These are phyloP conservation scores for Adoxophyes honmai DNA, from an alignment of 1,140 invertebrate genomes.

Conservation along the genomic window DNA sequence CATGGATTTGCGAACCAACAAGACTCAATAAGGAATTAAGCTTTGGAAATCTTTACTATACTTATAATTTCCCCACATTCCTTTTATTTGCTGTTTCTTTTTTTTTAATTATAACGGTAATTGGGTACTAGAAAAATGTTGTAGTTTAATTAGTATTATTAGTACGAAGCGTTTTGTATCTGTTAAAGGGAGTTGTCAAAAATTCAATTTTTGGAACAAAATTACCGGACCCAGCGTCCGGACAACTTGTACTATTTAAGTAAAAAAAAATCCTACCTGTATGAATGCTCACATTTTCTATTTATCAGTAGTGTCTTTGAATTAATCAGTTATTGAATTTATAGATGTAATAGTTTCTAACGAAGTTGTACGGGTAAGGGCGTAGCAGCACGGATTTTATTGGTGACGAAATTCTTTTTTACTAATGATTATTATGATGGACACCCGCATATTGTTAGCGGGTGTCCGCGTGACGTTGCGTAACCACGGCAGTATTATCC, in stretches of 20 bases:
- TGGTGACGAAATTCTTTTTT: slow-evolving; percentile 61
- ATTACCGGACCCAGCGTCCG: background rate
- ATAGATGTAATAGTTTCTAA: slow-evolving; percentile 63
- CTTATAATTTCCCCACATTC: slow-evolving; percentile 22
- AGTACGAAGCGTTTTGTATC: slow-evolving; percentile 27
- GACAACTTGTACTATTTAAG: slow-evolving; percentile 38
- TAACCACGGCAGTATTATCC: slow-evolving; percentile 71
- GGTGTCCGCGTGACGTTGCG: slow-evolving; percentile 40
- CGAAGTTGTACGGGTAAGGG: slow-evolving; percentile 57
- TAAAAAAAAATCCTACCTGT: slow-evolving; percentile 55
- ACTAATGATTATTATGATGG: slow-evolving; percentile 48
- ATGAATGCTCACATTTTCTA: slow-evolving; percentile 74
- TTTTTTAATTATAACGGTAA: slow-evolving; percentile 36
- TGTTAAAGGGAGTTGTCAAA: slow-evolving; percentile 18
- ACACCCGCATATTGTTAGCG: slow-evolving; percentile 51
- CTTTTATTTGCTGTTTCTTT: slow-evolving; percentile 26
- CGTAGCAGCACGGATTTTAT: slow-evolving; percentile 66
- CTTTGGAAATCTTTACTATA: slow-evolving; percentile 31
- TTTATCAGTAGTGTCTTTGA: slow-evolving; percentile 65
- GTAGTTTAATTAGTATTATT: slow-evolving; percentile 30
- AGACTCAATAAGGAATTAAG: slow-evolving; percentile 35
- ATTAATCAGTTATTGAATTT: slow-evolving; percentile 71
- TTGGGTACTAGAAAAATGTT: slow-evolving; percentile 50
- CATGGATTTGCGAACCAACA: slow-evolving; percentile 34
- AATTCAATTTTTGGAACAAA: slow-evolving; percentile 12